Evolutionary conservation across 1,140 invertebrate species (phyloP), one percentile per base, ranked within the genome.

Genomic region (Lasaia peninsularis): DNA sequence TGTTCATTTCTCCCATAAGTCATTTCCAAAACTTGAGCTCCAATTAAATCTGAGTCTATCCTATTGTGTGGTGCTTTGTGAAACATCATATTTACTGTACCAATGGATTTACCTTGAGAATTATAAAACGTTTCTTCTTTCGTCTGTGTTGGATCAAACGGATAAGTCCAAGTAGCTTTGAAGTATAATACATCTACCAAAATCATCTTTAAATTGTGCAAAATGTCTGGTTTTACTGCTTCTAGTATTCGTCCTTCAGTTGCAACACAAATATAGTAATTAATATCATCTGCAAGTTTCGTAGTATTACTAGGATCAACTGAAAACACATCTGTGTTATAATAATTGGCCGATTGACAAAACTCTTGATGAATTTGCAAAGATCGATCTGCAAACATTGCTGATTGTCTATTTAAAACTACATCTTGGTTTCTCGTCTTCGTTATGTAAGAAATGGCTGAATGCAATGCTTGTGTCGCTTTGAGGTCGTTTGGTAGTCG

Each of bases 161-260:
- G 89, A 32, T 88, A 81, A 14, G 90, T 84, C 95, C 95, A 96
- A 6, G 74, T 80, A 9, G 93, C 94, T 89, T 94, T 96, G 79
- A 96, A 96, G 69, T 94, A 95, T 48, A 96, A 80, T 0, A 92
- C 93, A 65, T 94, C 95, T 0, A 93, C 92, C 8, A 96, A 67
- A 3, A 96, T 78, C 50, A 95, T 69, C 60, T 85, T 78, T 0
- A 94, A 92, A 58, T 92, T 79, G 11, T 77, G 67, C 33, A 91
- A 61, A 40, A 88, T 72, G 55, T 80, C 80, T 63, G 74, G 69
- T 49, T 60, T 66, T 7, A 88, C 74, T 32, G 76, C 75, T 44
- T 82, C 67, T 1, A 68, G 59, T 12, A 88, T 86, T 58, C 56
- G 70, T 0, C 85, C 81, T 56, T 82, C 80, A 33, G 83, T 88